Percentiles rank a stretch among this genome's conserved stretches.
Evolutionary conservation across 2,113 vertebrate genomes (phyloP).

Genomic region (Hippotragus niger): DNA sequence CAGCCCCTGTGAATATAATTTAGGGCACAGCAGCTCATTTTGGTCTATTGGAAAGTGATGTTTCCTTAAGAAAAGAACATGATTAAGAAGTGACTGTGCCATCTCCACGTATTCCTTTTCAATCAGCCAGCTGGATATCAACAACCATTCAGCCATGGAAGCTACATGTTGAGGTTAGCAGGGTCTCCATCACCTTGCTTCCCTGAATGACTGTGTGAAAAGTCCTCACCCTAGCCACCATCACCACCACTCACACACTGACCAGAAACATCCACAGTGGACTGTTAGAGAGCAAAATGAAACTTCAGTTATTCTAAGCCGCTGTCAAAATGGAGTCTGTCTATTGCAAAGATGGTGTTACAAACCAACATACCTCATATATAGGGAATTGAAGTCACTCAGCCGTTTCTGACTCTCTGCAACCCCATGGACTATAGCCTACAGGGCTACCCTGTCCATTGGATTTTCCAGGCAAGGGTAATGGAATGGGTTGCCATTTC

Average conservation of each 20-base stretch:
- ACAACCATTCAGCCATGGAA: background rate
- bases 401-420: background rate
- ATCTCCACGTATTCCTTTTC: background rate
- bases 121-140: background rate
- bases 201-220: background rate
- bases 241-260: background rate
- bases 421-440: background rate
- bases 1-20: background rate
- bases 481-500: background rate
- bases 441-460: background rate
- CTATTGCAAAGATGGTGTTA: background rate
- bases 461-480: background rate
- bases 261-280: background rate
- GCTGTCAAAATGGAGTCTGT: background rate
- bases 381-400: background rate
- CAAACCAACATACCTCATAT: background rate
- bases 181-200: background rate
- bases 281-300: background rate
- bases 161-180: background rate
- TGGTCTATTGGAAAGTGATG: background rate
- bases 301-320: background rate
- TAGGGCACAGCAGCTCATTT: background rate
- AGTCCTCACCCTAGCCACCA: background rate
- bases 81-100: background rate
- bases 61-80: background rate